phyloP scores from a whole-genome alignment of 2,797 vertebrate genomes.

The Pterois miles region DNA sequence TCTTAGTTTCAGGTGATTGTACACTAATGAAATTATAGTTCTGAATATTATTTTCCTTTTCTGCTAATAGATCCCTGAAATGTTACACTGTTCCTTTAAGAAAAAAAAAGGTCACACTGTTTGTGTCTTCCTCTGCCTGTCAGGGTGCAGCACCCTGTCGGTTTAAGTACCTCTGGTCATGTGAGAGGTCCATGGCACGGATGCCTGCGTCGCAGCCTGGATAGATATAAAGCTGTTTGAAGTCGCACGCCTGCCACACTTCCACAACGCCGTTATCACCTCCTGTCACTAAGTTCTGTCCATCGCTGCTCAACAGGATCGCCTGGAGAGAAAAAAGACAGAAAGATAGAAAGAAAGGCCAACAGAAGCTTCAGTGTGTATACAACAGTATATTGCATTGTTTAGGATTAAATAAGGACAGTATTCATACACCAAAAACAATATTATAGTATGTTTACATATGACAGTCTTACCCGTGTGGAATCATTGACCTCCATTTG shows the following conservation, averaged over 20 bases:
- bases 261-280: conserved; percentile 98
- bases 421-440: neutral
- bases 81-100: too few species aligned
- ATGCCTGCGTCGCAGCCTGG: conserved; percentile 98
- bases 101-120: neutral
- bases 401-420: neutral
- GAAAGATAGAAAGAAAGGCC: neutral
- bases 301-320: conserved; percentile 96
- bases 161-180: conserved; percentile 94
- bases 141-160: neutral
- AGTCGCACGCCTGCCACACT: conserved; percentile 99
- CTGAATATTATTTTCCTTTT: too few species aligned
- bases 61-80: too few species aligned
- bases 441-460: neutral
- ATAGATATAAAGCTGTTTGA: conserved; percentile 99
- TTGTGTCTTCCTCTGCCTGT: neutral
- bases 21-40: too few species aligned
- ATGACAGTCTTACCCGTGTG: conserved; percentile 86
- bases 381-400: neutral
- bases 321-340: conserved; percentile 84
- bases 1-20: too few species aligned
- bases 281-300: conserved; percentile 97
- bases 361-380: neutral
- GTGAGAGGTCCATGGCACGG: conserved; percentile 98
- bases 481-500: conserved; percentile 99